Base-by-base conservation (phyloP, 2,113 vertebrate genomes). In the Leucosticte australis region DNA sequence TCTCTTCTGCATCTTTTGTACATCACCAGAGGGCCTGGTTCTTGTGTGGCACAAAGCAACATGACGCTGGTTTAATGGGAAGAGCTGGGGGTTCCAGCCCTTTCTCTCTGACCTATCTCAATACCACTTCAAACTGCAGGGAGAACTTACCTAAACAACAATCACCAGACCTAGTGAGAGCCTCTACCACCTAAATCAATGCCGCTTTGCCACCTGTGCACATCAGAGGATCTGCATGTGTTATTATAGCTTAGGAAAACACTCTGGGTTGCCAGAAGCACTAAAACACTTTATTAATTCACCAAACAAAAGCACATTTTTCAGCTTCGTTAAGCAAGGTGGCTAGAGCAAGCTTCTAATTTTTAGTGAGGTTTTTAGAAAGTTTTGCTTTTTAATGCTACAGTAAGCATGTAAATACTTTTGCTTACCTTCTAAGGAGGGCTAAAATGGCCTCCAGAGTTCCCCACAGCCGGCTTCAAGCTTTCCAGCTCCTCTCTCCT, bases 241-340 rank as follows among this genome's bases (percentile, higher is more conserved):
- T 94, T 84, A 89, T 92, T 95, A 89, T 10, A 60, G 62, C 53
- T 89, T 89, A 86, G n/a, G 64, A 95, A 93, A 94, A 92, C 76
- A 81, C 21, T 44, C 35, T 4, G 24, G 14, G 8, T 90, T 84
- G 80, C 96, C 83, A 85, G 86, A 77, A 93, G 77, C 68, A 30
- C 56, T 65, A 75, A 89, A 93, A 28, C 52, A 30, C 49, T 65
- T 89, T 16, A 77, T 67, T 90, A 94, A 69, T 75, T 94, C 62
- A 73, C 57, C 76, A 84, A 86, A 75, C n/a, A 68, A 87, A 92
- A 80, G 56, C 65, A 42, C 14, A 81, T 63, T 93, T 44, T 93
- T 39, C 73, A 89, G 83, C 63, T 94, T 93, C 0, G 0, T 62
- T 91, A 87, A 83, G 71, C 69, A 39, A 73, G 15, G 70, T 3